These are phyloP conservation scores for Dissostichus mawsoni DNA, from an alignment of 2,113 vertebrate species.

Conservation along the genomic window DNA sequence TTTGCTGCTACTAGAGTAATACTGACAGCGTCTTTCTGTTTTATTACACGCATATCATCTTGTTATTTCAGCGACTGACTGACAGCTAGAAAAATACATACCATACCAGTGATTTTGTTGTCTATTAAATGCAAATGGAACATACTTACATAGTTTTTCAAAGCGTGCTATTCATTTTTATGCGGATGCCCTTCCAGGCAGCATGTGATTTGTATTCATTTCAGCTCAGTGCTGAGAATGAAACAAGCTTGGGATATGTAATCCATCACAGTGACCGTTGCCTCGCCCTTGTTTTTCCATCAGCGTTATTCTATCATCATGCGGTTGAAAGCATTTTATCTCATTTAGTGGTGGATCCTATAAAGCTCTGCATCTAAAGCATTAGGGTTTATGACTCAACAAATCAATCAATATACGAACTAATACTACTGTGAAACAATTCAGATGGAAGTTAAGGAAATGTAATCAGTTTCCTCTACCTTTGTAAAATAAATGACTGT, in stretches of 20 bases:
- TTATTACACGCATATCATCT: constrained; percentile 23
- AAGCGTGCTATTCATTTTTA: not conserved
- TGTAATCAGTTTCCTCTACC: not conserved
- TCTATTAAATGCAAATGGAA: constrained; percentile 1
- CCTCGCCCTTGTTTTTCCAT: constrained; percentile 13
- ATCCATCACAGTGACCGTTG: constrained; percentile 39
- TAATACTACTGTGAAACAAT: not conserved
- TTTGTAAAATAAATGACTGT: no score
- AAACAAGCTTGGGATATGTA: not conserved
- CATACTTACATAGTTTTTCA: no score
- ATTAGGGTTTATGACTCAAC: not conserved
- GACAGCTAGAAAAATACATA: constrained; percentile 2
- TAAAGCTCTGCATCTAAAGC: not conserved
- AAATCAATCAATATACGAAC: not conserved
- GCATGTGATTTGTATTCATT: constrained; percentile 37
- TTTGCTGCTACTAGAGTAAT: not conserved
- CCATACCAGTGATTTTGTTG: not conserved
- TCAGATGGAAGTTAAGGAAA: not conserved
- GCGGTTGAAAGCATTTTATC: constrained; percentile 16
- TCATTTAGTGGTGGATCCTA: not conserved
- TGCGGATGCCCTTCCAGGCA: not conserved
- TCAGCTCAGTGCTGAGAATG: not conserved
- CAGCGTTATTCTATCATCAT: constrained; percentile 28
- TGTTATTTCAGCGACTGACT: not conserved
- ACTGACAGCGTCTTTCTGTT: constrained; percentile 11